Conservation (phyloP, 2,797 vertebrate species). For the Ptychadena robeensis region DNA sequence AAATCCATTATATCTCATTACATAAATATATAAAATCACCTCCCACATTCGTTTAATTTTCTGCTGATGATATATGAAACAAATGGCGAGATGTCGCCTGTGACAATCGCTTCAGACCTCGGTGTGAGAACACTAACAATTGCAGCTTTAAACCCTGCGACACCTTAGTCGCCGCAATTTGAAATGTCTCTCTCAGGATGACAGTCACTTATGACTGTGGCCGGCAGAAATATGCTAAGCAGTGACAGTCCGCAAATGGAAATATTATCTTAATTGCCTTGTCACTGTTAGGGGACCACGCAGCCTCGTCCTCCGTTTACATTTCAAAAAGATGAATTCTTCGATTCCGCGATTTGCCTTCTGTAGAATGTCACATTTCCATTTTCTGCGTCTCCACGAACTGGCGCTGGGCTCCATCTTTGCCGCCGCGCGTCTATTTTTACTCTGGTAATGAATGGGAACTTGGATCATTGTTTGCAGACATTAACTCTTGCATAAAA, state of each 20-base stretch:
- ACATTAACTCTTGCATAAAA: slow-evolving; percentile 42
- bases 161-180: neutral
- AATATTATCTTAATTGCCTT: slow-evolving; percentile 20
- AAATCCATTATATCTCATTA: too few species aligned
- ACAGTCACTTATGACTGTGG: neutral
- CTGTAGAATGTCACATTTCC: slow-evolving; percentile 69
- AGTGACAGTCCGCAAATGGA: slow-evolving; percentile 21
- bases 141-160: neutral
- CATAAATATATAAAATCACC: too few species aligned
- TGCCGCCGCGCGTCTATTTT: slow-evolving; percentile 67
- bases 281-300: neutral
- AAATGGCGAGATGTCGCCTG: neutral
- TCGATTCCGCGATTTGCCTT: slow-evolving; percentile 64
- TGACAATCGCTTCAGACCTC: neutral
- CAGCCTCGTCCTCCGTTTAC: neutral
- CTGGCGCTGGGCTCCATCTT: slow-evolving; percentile 67
- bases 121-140: neutral
- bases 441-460: slow-evolving; percentile 67
- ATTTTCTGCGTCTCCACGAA: slow-evolving; percentile 70
- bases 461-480: slow-evolving; percentile 65
- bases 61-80: neutral
- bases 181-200: neutral
- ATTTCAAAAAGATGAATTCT: slow-evolving; percentile 29
- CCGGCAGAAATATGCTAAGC: neutral
- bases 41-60: neutral